Evolutionary conservation across 1,140 invertebrate species (phyloP), one percentile per base, ranked within the genome.

Genomic region (Vanessa tameamea): DNA sequence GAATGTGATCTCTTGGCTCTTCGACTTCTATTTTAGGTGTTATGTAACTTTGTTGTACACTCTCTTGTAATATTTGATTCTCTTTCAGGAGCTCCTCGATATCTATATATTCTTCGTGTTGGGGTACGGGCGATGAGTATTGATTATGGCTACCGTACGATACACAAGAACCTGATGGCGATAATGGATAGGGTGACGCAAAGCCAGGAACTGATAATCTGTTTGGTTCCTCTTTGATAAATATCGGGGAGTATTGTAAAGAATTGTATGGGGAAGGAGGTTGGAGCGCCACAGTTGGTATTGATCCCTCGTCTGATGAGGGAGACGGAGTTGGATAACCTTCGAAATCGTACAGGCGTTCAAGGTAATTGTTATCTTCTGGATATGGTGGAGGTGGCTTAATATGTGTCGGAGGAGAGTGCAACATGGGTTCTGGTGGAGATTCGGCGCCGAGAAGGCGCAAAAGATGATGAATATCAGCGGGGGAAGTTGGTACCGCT

Each of bases 1-100:
- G 90, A 78, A 96, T 95, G 87, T 98, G 96, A 86, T 97, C 96
- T 81, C 94, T 93, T 59, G 94, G 94, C 51, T 91, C 88, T 53
- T 91, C 91, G 15, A 92, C 73, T 83, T 93, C 93, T 66, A 89
- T 78, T 85, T 93, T 93, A 11, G 91, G 91, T 65, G 88, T 91
- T 43, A 91, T 80, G 61, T 88, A 89, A 70, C 72, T 84, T 1
- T 92, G 89, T 74, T 91, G 88, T 13, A 92, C 79, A 68, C 87
- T 88, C 13, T 93, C 89, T 85, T 93, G 93, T 48, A 93, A 76
- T 71, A 93, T 93, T 73, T 93, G 92, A 77, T 93, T 93, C 73
- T 93, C 93, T 87, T 94, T 93, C 47, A 94, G 74, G 12, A 93
- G 81, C 63, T 93, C 92, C 75, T 94, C 92, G 16, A 94, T 92